Base-by-base conservation (phyloP, 2,113 vertebrate genomes). In the Petroica traversi region DNA sequence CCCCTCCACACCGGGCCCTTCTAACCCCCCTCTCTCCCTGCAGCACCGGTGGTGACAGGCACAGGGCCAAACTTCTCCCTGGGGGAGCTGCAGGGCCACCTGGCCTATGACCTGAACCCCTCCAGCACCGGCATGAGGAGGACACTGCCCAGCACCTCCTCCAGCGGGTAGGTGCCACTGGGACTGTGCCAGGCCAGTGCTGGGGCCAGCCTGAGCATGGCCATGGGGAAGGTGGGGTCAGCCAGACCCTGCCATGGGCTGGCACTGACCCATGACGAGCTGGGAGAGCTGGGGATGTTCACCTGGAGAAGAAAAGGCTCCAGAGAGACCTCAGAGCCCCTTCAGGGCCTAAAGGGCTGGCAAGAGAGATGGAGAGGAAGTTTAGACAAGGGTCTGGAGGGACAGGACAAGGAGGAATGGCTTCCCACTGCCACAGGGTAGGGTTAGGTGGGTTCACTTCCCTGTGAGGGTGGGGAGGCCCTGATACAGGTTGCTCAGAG, bases 91-190 rank as follows among this genome's bases (percentile, higher is more conserved):
- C 99, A 99, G 95, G 99, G 99, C 51, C 99, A 99, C 94, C 96
- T 99, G 97, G 99, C 99, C 26, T 99, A 99, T 2, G 99, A 99
- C 97, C 98, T 99, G 97, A 99, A 99, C 94, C 99, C 99, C 49
- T 98, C 99, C 69, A 98, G 99, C 89, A 98, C 99, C 3, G 98
- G 98, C 94, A 98, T 99, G 98, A 98, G 99, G 91, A 98, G 99
- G 92, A 99, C 99, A 11, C 97, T 99, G 75, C 99, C 99, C 93
- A 99, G 99, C 98, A 99, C 99, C 33, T 99, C 99, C 74, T 99
- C 99, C 94, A 99, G 99, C 7, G 99, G 99, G 99, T 99, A 96
- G 17, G 98, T 97, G 72, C 28, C 14, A 8, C 26, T 0, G 0
- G 22, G 9, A 8, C 6, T 3, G 12, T 34, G 26, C 19, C 25